phyloP scores from a whole-genome alignment of 2,888 invertebrate genomes.

The Helicoverpa assulta region DNA sequence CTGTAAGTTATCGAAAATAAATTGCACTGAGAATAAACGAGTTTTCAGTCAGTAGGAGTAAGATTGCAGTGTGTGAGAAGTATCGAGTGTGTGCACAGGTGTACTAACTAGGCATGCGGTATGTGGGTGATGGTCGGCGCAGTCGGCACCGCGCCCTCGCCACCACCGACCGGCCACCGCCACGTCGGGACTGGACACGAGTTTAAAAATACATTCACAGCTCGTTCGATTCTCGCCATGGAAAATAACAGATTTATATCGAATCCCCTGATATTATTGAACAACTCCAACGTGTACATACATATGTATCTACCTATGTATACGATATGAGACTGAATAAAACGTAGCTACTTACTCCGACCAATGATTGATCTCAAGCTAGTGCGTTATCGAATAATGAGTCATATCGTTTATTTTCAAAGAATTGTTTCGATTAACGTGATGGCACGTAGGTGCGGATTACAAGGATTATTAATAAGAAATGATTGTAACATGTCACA shows the following conservation, averaged over 20 bases:
- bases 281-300: neutral
- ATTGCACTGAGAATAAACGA: constrained; percentile 6
- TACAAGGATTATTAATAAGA: constrained; percentile 45
- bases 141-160: constrained; percentile 42
- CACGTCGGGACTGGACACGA: constrained; percentile 52
- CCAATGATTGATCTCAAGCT: constrained; percentile 7
- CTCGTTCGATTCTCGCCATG: constrained; percentile 37
- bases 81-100: constrained; percentile 72
- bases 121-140: constrained; percentile 76
- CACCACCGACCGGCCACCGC: constrained; percentile 50
- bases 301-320: no score
- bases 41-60: constrained; percentile 35
- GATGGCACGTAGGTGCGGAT: constrained; percentile 35
- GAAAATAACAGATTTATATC: constrained; percentile 40
- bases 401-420: constrained; percentile 34
- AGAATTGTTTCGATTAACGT: constrained; percentile 36
- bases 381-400: constrained; percentile 39
- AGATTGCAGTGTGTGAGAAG: constrained; percentile 54
- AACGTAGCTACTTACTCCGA: neutral
- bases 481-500: constrained; percentile 67
- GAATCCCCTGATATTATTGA: constrained; percentile 8
- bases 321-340: neutral
- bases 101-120: constrained; percentile 64
- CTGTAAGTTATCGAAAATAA: constrained; percentile 9
- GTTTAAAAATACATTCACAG: constrained; percentile 61